Conservation (phyloP, 2,888 invertebrate species). For the Tetropium fuscum region DNA sequence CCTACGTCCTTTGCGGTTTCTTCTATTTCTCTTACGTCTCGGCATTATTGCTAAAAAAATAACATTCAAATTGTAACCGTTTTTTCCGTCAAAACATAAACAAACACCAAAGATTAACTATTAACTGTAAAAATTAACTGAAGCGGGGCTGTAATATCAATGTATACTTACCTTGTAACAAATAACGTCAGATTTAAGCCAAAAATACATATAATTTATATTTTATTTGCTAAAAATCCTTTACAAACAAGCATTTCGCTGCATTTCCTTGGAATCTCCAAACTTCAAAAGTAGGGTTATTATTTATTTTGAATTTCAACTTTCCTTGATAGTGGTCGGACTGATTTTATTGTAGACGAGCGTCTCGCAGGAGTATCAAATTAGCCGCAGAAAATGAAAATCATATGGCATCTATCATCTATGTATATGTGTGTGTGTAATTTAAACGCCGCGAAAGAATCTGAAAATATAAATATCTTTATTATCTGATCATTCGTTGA, state of each 20-base stretch:
- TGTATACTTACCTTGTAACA: conserved; percentile 5
- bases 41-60: conserved; percentile 14
- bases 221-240: conserved; percentile 6
- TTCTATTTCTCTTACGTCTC: conserved; percentile 16
- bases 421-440: too few relatives aligned
- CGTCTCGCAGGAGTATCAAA: too few relatives aligned
- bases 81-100: conserved; percentile 24
- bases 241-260: conserved; percentile 17
- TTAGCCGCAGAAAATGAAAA: too few relatives aligned
- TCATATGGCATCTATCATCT: too few relatives aligned
- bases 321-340: neutral
- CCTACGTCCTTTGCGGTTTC: conserved; percentile 8
- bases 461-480: too few relatives aligned
- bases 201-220: conserved; percentile 9
- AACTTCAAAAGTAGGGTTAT: conserved; percentile 20
- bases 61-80: conserved; percentile 15
- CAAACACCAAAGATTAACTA: neutral
- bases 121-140: neutral
- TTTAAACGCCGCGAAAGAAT: too few relatives aligned
- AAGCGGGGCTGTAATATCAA: neutral
- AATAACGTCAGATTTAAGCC: conserved; percentile 8
- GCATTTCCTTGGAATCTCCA: neutral
- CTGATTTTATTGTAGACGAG: neutral
- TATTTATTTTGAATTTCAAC: neutral
- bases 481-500: too few relatives aligned